Evolutionary conservation across 2,888 invertebrate genomes (phyloP).

Genomic region (Aleiodes alternator): DNA sequence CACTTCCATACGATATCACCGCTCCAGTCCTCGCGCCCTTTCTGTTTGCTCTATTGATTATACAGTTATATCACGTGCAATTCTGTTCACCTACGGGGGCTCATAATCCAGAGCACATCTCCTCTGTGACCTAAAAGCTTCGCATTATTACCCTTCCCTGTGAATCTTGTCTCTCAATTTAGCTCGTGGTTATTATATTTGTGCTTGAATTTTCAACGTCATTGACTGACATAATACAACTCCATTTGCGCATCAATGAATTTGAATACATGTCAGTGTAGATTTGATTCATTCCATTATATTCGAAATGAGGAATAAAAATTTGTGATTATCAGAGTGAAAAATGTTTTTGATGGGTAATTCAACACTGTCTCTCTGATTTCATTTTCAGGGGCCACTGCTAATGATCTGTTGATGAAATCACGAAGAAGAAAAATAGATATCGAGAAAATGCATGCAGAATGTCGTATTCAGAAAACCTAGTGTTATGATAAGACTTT

Average conservation of each 20-base stretch:
- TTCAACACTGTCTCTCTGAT: too few relatives aligned
- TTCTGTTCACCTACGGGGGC: conserved; percentile 42
- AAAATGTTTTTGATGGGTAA: too few relatives aligned
- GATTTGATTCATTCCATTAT: not conserved
- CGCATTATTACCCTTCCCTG: not conserved
- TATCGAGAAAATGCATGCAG: too few relatives aligned
- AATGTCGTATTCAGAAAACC: too few relatives aligned
- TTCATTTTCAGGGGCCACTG: too few relatives aligned
- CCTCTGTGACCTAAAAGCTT: not conserved
- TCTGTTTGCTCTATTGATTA: conserved; percentile 66
- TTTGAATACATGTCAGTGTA: conserved; percentile 6
- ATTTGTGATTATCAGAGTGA: not conserved
- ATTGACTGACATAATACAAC: conserved; percentile 29
- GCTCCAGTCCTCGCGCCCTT: conserved; percentile 59
- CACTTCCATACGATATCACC: conserved; percentile 47
- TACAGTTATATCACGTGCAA: conserved; percentile 61
- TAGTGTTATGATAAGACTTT: too few relatives aligned
- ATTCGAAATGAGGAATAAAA: not conserved
- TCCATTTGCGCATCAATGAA: not conserved
- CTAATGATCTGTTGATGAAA: too few relatives aligned
- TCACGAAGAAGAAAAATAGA: too few relatives aligned
- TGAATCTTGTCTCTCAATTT: conserved; percentile 12
- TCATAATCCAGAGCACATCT: conserved; percentile 7
- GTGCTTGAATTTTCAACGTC: conserved; percentile 33
- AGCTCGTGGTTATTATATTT: conserved; percentile 35